A percentile compares a stretch with the other conserved stretches of the same genome.
Evolutionary conservation across 2,888 invertebrate genomes (phyloP).

Genomic region (Gymnoscelis rufifasciata): DNA sequence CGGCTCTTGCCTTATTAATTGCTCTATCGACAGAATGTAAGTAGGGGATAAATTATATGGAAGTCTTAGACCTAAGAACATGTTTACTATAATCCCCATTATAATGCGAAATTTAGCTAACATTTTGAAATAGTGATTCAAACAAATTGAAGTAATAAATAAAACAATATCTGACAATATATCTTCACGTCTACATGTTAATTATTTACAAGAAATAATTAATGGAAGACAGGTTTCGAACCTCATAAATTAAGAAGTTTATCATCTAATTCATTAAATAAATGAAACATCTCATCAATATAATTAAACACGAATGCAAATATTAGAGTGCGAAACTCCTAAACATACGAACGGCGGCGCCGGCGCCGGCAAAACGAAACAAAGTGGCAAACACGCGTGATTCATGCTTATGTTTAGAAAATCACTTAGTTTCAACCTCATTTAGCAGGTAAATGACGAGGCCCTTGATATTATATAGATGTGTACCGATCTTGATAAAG

Average conservation of each 20-base stretch:
- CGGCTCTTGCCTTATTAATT: conserved; percentile 46
- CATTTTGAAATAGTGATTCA: no score
- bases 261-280: not conserved
- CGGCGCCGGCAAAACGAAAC: conserved; percentile 25
- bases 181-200: no score
- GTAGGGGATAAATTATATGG: no score
- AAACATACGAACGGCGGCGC: conserved; percentile 18
- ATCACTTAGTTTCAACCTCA: conserved; percentile 29
- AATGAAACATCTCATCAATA: not conserved
- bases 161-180: conserved; percentile 1
- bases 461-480: conserved; percentile 1
- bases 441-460: conserved; percentile 15
- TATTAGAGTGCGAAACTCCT: conserved; percentile 15
- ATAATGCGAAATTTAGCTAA: conserved; percentile 10
- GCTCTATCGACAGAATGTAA: conserved; percentile 49
- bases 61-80: no score
- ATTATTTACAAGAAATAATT: no score
- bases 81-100: no score
- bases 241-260: not conserved
- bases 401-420: conserved; percentile 47
- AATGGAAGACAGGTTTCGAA: not conserved
- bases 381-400: conserved; percentile 28
- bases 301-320: conserved; percentile 1
- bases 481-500: not conserved
- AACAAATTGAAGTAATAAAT: not conserved